Conservation (phyloP, 1,140 invertebrate species). For the Penaeus vannamei region DNA sequence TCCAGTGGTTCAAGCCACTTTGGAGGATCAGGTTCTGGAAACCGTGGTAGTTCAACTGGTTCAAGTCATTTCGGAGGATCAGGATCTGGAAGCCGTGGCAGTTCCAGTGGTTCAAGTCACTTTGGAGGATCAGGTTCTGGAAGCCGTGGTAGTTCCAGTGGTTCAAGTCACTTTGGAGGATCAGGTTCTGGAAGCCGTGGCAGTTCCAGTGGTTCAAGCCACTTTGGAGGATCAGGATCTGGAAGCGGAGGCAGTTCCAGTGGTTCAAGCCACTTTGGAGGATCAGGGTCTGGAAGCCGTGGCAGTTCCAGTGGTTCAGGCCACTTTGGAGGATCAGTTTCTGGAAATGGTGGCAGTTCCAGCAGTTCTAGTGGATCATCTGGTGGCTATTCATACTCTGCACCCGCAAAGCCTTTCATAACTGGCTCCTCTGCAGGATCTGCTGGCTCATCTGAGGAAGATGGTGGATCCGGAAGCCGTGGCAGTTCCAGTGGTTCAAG, state of each 20-base stretch:
- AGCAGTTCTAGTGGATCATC: not conserved
- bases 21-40: not conserved
- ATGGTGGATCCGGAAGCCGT: not conserved
- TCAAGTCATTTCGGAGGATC: not conserved
- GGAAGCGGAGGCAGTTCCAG: not conserved
- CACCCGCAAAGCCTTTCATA: not conserved
- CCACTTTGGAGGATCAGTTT: not conserved
- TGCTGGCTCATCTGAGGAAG: not conserved
- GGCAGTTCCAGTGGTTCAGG: not conserved
- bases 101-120: not conserved
- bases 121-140: no score
- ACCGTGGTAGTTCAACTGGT: not conserved
- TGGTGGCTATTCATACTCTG: no score
- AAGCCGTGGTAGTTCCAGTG: no score
- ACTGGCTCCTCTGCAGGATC: not conserved
- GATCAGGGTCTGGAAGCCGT: not conserved
- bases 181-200: not conserved
- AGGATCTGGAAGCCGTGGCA: not conserved
- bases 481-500: slow-evolving; percentile 8
- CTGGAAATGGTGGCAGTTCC: not conserved
- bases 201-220: not conserved
- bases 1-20: not conserved
- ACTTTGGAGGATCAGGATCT: not conserved
- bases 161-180: no score
- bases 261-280: not conserved